Evolutionary conservation across 1,140 invertebrate genomes (phyloP).

Genomic region (Drosophila sturtevanti): DNA sequence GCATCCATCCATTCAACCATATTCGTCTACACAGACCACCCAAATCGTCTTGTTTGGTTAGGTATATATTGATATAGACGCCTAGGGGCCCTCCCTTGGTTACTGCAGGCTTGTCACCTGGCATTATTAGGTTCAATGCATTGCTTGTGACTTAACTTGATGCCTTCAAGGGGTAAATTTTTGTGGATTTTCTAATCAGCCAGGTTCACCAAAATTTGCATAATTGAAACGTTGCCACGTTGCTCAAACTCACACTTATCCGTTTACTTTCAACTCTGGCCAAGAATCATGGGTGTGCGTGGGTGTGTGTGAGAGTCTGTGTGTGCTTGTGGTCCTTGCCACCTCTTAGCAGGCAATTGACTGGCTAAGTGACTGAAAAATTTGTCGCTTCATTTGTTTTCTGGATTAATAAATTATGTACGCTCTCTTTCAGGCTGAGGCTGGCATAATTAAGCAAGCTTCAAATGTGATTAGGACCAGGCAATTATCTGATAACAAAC

Average conservation of each 20-base stretch:
- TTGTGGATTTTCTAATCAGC: constrained; percentile 75
- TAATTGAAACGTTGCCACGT: constrained; percentile 70
- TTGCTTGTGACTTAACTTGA: neutral
- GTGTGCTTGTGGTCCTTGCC: constrained; percentile 21
- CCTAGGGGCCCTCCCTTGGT: constrained; percentile 16
- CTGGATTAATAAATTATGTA: constrained; percentile 74
- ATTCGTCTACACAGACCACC: neutral
- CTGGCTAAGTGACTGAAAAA: constrained; percentile 67
- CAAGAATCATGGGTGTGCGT: too few species aligned
- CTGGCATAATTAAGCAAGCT: constrained; percentile 59
- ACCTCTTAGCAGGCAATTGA: constrained; percentile 49
- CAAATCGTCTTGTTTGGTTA: neutral
- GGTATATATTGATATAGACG: constrained; percentile 74
- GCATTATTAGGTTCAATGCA: neutral
- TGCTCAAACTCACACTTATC: constrained; percentile 13
- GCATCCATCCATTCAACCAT: neutral
- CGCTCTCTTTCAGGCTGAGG: constrained; percentile 15
- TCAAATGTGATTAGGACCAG: constrained; percentile 70
- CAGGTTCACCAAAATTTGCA: constrained; percentile 65
- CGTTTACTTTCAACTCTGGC: neutral
- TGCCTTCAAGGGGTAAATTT: constrained; percentile 34
- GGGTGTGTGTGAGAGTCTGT: neutral
- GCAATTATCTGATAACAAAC: constrained; percentile 66
- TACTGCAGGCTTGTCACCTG: constrained; percentile 17
- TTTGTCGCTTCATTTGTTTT: constrained; percentile 76